Percentiles rank a stretch among this genome's conserved stretches.
phyloP scores from a whole-genome alignment of 1,140 invertebrate species.

The Cylas formicarius region DNA sequence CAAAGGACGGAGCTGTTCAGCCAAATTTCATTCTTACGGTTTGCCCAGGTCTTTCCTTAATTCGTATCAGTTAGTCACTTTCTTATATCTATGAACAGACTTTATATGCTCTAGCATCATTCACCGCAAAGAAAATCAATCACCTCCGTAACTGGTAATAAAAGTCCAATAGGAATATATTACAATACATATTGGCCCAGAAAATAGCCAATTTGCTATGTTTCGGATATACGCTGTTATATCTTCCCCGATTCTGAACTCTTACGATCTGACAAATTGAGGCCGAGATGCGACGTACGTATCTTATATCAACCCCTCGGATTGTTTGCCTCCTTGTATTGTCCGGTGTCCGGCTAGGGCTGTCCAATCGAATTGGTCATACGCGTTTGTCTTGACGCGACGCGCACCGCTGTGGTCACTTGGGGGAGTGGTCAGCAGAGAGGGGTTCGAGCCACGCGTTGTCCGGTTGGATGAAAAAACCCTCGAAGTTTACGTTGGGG shows the following conservation, averaged over 20 bases:
- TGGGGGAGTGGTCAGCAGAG: slow-evolving; percentile 17
- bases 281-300: slow-evolving; percentile 14
- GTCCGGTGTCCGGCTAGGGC: neutral
- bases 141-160: slow-evolving; percentile 18
- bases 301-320: slow-evolving; percentile 17
- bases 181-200: slow-evolving; percentile 22
- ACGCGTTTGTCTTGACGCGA: slow-evolving; percentile 7
- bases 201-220: slow-evolving; percentile 22
- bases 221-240: slow-evolving; percentile 16
- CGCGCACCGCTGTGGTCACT: slow-evolving; percentile 18
- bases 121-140: too few species aligned
- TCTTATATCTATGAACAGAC: too few species aligned
- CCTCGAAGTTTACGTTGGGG: too few species aligned
- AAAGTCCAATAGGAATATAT: slow-evolving; percentile 22
- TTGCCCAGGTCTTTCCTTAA: too few species aligned
- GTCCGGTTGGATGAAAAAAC: slow-evolving; percentile 17
- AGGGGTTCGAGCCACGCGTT: slow-evolving; percentile 2
- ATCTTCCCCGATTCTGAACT: too few species aligned
- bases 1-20: too few species aligned
- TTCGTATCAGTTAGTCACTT: too few species aligned
- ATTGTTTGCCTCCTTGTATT: slow-evolving; percentile 18
- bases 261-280: slow-evolving; percentile 20
- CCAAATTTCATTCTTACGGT: too few species aligned
- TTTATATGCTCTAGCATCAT: too few species aligned
- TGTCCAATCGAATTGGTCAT: slow-evolving; percentile 16